phyloP scores from a whole-genome alignment of 2,113 vertebrate species.

The Progne subis region DNA sequence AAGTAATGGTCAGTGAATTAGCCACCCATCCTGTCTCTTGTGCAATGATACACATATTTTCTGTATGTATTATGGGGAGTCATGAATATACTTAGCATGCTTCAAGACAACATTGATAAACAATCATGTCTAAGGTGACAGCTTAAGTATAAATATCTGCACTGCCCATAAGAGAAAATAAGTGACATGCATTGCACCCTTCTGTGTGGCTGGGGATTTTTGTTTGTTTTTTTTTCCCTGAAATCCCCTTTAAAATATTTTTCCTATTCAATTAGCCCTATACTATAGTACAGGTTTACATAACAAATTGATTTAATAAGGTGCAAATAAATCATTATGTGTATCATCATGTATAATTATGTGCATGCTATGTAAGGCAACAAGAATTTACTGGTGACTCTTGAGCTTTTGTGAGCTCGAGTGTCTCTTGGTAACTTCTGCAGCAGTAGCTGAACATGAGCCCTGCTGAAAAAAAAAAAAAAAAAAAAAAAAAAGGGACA shows the following conservation, averaged over 20 bases:
- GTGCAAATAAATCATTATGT: background rate
- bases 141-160: background rate
- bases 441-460: background rate
- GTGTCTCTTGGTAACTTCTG: background rate
- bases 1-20: background rate
- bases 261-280: background rate
- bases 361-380: background rate
- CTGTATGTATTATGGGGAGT: background rate
- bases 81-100: too few species aligned
- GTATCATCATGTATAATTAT: background rate
- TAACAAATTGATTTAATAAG: background rate
- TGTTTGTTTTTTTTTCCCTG: background rate
- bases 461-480: background rate
- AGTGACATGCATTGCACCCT: background rate
- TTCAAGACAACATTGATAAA: background rate
- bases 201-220: background rate
- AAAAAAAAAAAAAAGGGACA: background rate
- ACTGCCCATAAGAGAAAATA: background rate
- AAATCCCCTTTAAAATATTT: background rate
- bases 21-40: background rate
- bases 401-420: background rate
- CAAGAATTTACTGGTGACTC: background rate
- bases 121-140: background rate
- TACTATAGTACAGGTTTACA: background rate
- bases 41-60: background rate